A percentile compares a stretch with the other conserved stretches of the same genome.
Conservation (phyloP, 2,113 vertebrate genomes). For the Chauna torquata region DNA sequence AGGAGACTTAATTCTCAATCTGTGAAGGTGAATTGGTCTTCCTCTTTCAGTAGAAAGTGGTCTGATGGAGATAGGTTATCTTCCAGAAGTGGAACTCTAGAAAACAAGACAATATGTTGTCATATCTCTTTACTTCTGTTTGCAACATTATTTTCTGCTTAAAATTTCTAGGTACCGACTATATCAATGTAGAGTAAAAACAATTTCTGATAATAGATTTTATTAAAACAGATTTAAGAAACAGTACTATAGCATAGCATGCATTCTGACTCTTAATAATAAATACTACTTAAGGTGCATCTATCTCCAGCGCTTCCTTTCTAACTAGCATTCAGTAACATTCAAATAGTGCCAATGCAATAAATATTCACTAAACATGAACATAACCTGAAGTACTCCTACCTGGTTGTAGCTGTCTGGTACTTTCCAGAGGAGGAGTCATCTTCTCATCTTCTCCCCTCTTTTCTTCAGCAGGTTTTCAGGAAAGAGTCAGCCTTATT, state of each 20-base stretch:
- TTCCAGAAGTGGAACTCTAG: constrained; percentile 8
- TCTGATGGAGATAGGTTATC: not conserved
- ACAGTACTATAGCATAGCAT: not conserved
- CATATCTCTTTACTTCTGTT: not conserved
- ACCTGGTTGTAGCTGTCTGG: constrained; percentile 1
- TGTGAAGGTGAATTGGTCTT: not conserved
- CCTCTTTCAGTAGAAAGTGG: not conserved
- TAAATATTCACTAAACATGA: not conserved
- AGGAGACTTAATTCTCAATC: not conserved
- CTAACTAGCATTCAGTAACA: not conserved
- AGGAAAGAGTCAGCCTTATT: not conserved
- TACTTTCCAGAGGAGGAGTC: not conserved
- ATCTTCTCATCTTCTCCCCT: not conserved
- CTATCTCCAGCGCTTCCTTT: not conserved
- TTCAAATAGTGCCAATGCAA: not conserved
- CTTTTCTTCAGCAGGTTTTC: not conserved
- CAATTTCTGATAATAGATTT: constrained; percentile 2
- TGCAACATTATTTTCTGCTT: not conserved
- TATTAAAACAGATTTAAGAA: constrained; percentile 33
- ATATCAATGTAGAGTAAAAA: not conserved
- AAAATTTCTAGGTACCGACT: not conserved
- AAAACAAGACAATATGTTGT: constrained; percentile 19
- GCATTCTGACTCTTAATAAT: not conserved
- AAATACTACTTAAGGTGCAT: not conserved
- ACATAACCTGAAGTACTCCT: constrained; percentile 26